These are phyloP conservation scores for Heterohyrax brucei DNA, from an alignment of 2,797 vertebrate genomes.

Conservation along the genomic window DNA sequence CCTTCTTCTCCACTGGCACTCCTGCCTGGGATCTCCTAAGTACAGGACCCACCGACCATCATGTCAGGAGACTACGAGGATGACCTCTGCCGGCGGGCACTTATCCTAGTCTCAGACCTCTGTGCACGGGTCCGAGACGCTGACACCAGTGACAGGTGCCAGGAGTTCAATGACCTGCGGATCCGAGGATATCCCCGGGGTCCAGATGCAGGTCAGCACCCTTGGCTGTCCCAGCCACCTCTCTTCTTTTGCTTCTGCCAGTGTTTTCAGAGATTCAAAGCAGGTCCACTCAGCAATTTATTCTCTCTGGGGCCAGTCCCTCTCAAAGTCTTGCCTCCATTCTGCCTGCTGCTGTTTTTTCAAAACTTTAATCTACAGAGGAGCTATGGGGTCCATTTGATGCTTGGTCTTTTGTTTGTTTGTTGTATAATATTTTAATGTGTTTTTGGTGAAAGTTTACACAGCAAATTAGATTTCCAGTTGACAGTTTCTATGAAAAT, in stretches of 20 bases:
- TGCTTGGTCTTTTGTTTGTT: neutral
- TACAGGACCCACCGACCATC: constrained; percentile 77
- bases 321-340: neutral
- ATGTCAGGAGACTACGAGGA: constrained; percentile 98
- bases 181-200: constrained; percentile 91
- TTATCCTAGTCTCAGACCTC: constrained; percentile 95
- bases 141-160: constrained; percentile 94
- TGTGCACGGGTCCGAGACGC: constrained; percentile 93
- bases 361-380: neutral
- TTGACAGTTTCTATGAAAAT: too few relatives aligned
- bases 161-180: constrained; percentile 94
- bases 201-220: constrained; percentile 92
- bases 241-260: neutral
- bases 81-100: constrained; percentile 95
- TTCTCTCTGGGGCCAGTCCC: neutral
- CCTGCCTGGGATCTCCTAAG: neutral
- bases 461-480: too few relatives aligned
- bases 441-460: too few relatives aligned
- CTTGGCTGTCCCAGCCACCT: neutral
- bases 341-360: neutral
- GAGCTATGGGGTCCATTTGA: neutral
- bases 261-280: neutral
- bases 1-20: neutral
- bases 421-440: too few relatives aligned
- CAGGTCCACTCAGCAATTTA: neutral